phyloP scores from a whole-genome alignment of 2,888 invertebrate genomes.

The Orthosia cruda region DNA sequence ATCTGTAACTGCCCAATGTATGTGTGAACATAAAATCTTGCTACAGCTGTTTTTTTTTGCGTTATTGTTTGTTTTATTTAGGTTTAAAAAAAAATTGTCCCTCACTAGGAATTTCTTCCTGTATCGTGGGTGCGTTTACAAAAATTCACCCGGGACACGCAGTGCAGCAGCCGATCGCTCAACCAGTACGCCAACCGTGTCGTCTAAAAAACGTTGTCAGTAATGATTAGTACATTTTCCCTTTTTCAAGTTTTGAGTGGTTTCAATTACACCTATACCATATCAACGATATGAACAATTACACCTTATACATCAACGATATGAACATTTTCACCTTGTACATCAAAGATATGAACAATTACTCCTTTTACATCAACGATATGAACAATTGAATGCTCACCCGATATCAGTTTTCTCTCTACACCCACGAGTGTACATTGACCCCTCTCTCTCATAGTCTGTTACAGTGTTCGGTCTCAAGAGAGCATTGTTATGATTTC shows the following conservation, averaged over 20 bases:
- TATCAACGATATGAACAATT: neutral
- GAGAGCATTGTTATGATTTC: conserved; percentile 53
- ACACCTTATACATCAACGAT: neutral
- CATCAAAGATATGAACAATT: neutral
- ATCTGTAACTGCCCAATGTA: too few species aligned
- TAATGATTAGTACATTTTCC: neutral
- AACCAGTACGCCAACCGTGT: too few species aligned
- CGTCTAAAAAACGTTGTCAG: neutral
- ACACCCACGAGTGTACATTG: conserved; percentile 22
- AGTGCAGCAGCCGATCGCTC: too few species aligned
- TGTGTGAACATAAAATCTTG: too few species aligned
- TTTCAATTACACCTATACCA: neutral
- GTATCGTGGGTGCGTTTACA: too few species aligned
- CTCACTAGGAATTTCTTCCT: too few species aligned
- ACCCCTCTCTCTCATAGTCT: conserved; percentile 10
- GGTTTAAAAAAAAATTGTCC: too few species aligned
- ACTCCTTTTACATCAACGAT: neutral
- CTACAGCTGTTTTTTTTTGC: too few species aligned
- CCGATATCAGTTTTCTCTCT: conserved; percentile 12
- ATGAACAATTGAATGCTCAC: conserved; percentile 9
- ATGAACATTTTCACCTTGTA: neutral
- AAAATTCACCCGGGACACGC: too few species aligned
- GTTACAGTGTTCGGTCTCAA: conserved; percentile 22
- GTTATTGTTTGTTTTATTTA: too few species aligned
- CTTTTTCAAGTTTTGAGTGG: neutral